Evolutionary conservation across 2,113 vertebrate genomes (phyloP), one percentile per base, ranked within the genome.

Genomic region (Pungitius pungitius): DNA sequence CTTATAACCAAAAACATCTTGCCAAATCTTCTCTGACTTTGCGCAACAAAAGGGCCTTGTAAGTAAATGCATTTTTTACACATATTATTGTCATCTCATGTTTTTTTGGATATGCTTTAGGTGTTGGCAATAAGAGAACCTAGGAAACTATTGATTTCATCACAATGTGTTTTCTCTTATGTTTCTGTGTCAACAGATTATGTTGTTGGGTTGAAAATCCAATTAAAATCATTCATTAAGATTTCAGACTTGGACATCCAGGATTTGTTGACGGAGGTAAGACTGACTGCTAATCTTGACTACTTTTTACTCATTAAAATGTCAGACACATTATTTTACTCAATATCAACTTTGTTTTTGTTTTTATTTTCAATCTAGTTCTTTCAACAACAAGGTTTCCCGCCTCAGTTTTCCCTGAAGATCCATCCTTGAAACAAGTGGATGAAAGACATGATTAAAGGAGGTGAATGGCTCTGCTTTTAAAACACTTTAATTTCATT

Each of bases 161-260:
- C 14, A 3, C n/a, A 1, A 14, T 24, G 14, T 51, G 6, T 37
- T 12, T 69, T 52, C 20, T 77, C 51, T 47, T 3, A 3, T 73
- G 15, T 51, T 73, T 13, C 14, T 66, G 8, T 81, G 2, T 73
- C 35, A 55, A 78, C 75, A 85, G 83, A 60, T 60, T 40, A 64
- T 52, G 56, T 85, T 42, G 12, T 77, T 39, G 74, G 6, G 40
- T 0, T 88, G 17, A 63, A 73, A 4, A 8, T 80, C 1, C 24
- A 2, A 67, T 24, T 87, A 12, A 55, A 14, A 35, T 75, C 69
- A 14, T 18, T 2, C 3, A 3, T 0, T 63, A 17, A n/a, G 30
- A 35, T 73, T 26, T 79, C 80, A 30, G 30, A 77, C 0, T 65
- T 51, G 1, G 78, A 84, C 6, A 39, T 80, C 0, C 8, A 69